phyloP scores from a whole-genome alignment of 1,140 invertebrate species.

The Drosophila mauritiana region DNA sequence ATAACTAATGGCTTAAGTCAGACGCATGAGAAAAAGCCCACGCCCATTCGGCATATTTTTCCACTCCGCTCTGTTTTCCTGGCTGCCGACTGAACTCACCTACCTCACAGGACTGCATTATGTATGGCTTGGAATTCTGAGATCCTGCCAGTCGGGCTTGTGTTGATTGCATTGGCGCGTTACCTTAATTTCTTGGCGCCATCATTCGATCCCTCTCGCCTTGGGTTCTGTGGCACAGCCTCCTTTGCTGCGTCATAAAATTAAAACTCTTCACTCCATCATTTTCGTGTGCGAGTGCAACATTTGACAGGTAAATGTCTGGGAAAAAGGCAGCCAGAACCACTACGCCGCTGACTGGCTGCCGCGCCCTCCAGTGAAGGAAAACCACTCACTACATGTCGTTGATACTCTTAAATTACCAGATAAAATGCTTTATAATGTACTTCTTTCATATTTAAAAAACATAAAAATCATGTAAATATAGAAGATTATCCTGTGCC shows the following conservation, averaged over 20 bases:
- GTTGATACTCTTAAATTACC: conserved; percentile 15
- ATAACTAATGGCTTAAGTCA: conserved; percentile 66
- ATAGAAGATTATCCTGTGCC: not conserved
- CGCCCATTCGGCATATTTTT: conserved; percentile 4
- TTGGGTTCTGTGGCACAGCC: conserved; percentile 3
- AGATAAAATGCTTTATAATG: not conserved
- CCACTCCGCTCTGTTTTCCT: not conserved
- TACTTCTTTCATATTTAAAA: not conserved
- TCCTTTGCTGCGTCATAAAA: conserved; percentile 81
- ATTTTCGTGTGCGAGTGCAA: conserved; percentile 81
- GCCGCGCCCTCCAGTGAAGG: conserved; percentile 52
- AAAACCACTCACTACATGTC: not conserved
- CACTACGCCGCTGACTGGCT: conserved; percentile 26
- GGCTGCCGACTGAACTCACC: not conserved
- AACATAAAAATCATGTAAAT: not conserved
- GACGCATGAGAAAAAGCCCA: conserved; percentile 20
- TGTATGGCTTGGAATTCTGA: not conserved
- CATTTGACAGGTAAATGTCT: conserved; percentile 82
- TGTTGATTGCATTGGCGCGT: conserved; percentile 75
- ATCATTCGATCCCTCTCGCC: conserved; percentile 37
- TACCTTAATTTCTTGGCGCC: conserved; percentile 82
- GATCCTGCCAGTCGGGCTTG: conserved; percentile 34
- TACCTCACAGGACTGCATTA: not conserved
- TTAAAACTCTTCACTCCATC: conserved; percentile 82
- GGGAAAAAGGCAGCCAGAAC: conserved; percentile 67